phyloP scores from a whole-genome alignment of 2,888 invertebrate species.

The Eremobia ochroleuca region DNA sequence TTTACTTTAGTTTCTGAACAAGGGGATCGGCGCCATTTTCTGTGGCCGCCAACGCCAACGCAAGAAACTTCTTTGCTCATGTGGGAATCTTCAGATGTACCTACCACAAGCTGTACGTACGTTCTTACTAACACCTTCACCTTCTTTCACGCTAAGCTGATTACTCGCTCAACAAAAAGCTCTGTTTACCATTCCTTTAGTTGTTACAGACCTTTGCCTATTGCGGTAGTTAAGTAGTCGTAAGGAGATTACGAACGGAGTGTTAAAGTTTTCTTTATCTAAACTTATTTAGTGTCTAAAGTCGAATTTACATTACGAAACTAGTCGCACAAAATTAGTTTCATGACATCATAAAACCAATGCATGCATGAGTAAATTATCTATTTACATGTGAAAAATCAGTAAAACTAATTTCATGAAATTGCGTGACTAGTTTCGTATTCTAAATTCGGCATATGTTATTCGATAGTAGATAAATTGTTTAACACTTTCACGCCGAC shows the following conservation, averaged over 20 bases:
- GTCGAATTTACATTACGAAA: not conserved
- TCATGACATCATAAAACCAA: not conserved
- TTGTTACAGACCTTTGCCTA: conserved; percentile 59
- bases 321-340: not conserved
- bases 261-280: conserved; percentile 32
- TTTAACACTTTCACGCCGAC: too few species aligned
- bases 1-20: too few species aligned
- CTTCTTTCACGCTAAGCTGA: conserved; percentile 73
- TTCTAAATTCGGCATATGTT: not conserved
- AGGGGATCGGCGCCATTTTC: too few species aligned
- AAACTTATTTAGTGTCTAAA: conserved; percentile 9
- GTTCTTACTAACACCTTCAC: conserved; percentile 65
- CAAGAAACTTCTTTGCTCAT: conserved; percentile 23
- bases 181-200: conserved; percentile 67
- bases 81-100: conserved; percentile 55
- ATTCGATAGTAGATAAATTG: not conserved
- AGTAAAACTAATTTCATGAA: not conserved
- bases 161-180: conserved; percentile 73
- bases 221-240: conserved; percentile 60
- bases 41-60: conserved; percentile 1
- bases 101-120: conserved; percentile 18
- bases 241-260: conserved; percentile 54
- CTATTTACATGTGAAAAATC: not conserved
- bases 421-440: not conserved
- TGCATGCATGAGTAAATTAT: not conserved